phyloP scores from a whole-genome alignment of 2,797 vertebrate species.

The Silurus lanzhouensis region DNA sequence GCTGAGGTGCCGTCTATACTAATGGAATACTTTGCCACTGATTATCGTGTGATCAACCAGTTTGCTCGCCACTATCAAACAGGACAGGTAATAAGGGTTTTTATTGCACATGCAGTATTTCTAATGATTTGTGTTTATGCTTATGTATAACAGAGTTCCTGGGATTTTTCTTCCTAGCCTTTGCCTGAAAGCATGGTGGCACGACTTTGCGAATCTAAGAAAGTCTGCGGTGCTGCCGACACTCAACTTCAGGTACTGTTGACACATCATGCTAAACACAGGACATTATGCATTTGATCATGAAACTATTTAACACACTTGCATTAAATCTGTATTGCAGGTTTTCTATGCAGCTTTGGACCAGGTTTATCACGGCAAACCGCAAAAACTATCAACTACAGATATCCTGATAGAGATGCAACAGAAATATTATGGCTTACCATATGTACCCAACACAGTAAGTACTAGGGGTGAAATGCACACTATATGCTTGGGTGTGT shows the following conservation, averaged over 20 bases:
- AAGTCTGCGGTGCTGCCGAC: constrained; percentile 92
- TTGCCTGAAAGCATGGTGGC: constrained; percentile 91
- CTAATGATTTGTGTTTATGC: neutral
- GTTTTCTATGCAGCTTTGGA: constrained; percentile 94
- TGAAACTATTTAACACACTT: neutral
- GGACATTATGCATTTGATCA: neutral
- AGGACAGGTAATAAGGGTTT: constrained; percentile 81
- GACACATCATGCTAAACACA: neutral
- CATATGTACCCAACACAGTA: constrained; percentile 90
- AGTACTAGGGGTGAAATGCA: neutral
- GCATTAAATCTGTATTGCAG: constrained; percentile 64
- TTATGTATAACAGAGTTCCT: neutral
- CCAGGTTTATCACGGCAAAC: constrained; percentile 90
- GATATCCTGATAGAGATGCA: constrained; percentile 90
- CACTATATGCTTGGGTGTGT: neutral
- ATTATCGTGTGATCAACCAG: constrained; percentile 92
- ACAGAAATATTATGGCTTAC: constrained; percentile 87
- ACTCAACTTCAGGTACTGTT: constrained; percentile 91
- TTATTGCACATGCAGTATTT: neutral
- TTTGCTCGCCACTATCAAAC: constrained; percentile 96
- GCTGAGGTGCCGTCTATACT: constrained; percentile 97
- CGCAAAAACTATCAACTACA: constrained; percentile 85
- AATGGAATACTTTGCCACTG: constrained; percentile 97
- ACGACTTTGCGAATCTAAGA: constrained; percentile 95
- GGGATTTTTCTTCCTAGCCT: constrained; percentile 66